Evolutionary conservation across 1,140 invertebrate genomes (phyloP).

Genomic region (Pristionchus pacificus): DNA sequence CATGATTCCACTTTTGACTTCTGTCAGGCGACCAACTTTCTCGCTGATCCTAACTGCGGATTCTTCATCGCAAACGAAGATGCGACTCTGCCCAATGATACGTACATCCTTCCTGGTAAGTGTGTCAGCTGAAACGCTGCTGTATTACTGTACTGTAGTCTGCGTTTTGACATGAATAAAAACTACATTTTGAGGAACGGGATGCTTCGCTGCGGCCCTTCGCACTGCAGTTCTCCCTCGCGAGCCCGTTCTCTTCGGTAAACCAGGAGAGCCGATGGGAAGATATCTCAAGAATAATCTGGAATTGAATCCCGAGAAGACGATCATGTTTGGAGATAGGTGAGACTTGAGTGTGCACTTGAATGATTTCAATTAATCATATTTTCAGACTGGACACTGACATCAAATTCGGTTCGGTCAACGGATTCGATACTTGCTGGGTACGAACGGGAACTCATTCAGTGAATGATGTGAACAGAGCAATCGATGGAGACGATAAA

Average conservation of each 20-base stretch:
- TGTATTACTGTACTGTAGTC: not conserved
- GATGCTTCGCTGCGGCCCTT: constrained; percentile 58
- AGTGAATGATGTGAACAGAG: constrained; percentile 66
- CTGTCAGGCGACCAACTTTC: constrained; percentile 81
- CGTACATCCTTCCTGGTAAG: constrained; percentile 54
- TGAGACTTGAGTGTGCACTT: not conserved
- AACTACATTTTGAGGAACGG: constrained; percentile 41
- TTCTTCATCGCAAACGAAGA: constrained; percentile 92
- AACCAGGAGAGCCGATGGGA: constrained; percentile 69
- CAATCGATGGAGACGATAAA: not conserved
- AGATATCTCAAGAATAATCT: constrained; percentile 56
- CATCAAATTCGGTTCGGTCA: constrained; percentile 76
- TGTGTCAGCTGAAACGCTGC: not conserved
- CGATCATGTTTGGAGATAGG: constrained; percentile 88
- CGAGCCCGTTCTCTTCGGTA: constrained; percentile 78
- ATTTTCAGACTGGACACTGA: constrained; percentile 71
- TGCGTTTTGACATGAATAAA: not conserved
- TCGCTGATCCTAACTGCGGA: constrained; percentile 70
- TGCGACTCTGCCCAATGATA: constrained; percentile 69
- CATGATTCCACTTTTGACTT: too few species aligned
- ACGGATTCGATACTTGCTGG: constrained; percentile 71
- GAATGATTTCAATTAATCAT: not conserved
- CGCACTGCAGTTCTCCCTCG: constrained; percentile 72
- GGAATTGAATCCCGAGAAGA: constrained; percentile 70
- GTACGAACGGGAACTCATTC: constrained; percentile 78